Conservation (phyloP, 2,797 vertebrate species). For the Pristis pectinata region DNA sequence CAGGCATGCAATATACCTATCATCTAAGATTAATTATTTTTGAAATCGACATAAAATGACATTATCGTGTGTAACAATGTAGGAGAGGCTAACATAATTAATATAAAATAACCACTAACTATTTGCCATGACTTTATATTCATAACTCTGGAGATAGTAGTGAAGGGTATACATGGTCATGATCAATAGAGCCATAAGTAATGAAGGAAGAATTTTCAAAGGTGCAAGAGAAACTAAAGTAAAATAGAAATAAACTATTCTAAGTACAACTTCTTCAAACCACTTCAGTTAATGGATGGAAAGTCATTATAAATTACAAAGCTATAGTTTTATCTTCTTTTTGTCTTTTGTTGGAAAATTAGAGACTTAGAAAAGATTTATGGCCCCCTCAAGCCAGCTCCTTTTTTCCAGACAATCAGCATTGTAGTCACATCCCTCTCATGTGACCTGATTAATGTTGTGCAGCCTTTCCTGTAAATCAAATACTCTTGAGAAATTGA, state of each 20-base stretch:
- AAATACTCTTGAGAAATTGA: background rate
- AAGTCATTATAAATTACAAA: background rate
- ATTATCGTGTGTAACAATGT: background rate
- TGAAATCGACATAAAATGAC: background rate
- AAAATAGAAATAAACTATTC: background rate
- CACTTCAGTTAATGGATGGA: background rate
- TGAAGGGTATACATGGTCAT: background rate
- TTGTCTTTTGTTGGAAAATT: background rate
- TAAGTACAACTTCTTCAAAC: background rate
- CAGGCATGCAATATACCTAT: constrained; percentile 7
- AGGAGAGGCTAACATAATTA: background rate
- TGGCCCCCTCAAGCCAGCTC: background rate
- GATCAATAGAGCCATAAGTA: background rate
- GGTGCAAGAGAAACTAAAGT: background rate
- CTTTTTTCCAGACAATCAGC: background rate
- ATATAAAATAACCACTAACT: background rate
- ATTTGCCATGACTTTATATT: background rate
- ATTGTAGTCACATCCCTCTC: background rate
- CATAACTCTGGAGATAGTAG: background rate
- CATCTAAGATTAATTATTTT: background rate
- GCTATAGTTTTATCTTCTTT: background rate
- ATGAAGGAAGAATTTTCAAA: background rate
- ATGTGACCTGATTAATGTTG: background rate
- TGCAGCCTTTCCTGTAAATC: background rate
- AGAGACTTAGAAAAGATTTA: constrained; percentile 7